phyloP scores from a whole-genome alignment of 2,888 invertebrate species.

The Pammene aurita region DNA sequence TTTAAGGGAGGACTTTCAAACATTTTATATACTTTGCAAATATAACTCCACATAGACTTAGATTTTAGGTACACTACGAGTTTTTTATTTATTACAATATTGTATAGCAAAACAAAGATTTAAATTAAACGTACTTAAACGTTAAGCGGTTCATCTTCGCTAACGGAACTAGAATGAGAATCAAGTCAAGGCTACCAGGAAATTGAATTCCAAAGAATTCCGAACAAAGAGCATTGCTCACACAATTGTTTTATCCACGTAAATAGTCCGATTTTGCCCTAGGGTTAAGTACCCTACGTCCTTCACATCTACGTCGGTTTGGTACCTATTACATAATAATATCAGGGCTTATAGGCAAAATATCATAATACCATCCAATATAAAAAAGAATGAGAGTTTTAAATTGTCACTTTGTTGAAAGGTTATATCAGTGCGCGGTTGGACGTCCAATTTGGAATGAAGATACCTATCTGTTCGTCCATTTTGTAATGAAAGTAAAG shows the following conservation, averaged over 20 bases:
- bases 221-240: not conserved
- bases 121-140: constrained; percentile 7
- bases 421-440: too few species aligned
- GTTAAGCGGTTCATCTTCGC: constrained; percentile 31
- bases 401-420: too few species aligned
- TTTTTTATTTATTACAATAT: not conserved
- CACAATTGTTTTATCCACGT: not conserved
- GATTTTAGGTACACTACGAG: too few species aligned
- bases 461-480: not conserved
- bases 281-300: too few species aligned
- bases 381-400: too few species aligned
- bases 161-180: constrained; percentile 24
- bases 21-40: not conserved
- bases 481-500: not conserved
- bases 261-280: too few species aligned
- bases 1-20: constrained; percentile 26
- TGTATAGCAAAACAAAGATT: not conserved
- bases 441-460: too few species aligned
- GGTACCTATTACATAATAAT: too few species aligned
- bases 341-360: too few species aligned
- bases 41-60: too few species aligned
- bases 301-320: too few species aligned
- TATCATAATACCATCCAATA: too few species aligned
- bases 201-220: not conserved
- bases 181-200: constrained; percentile 17